These are phyloP conservation scores for Nycteola revayana DNA, from an alignment of 2,888 invertebrate species.

Conservation along the genomic window DNA sequence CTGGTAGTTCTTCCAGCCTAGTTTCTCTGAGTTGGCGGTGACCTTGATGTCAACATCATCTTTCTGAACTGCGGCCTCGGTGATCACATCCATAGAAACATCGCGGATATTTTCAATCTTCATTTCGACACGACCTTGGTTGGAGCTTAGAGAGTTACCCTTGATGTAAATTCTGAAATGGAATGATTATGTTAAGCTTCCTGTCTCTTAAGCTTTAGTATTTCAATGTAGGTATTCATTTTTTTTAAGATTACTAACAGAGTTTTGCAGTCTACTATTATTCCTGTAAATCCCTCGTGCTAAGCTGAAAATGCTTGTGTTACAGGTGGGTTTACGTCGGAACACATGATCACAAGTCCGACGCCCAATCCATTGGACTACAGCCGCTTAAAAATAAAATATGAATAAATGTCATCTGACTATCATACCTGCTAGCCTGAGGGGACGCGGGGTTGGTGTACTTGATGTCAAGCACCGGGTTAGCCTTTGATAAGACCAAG, in stretches of 20 bases:
- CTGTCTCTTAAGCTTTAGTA: no score
- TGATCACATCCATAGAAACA: slow-evolving; percentile 75
- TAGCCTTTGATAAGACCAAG: slow-evolving; percentile 75
- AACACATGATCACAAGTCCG: no score
- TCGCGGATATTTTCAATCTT: slow-evolving; percentile 78
- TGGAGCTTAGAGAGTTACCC: slow-evolving; percentile 71
- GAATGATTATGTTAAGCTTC: neutral
- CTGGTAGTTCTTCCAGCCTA: slow-evolving; percentile 84
- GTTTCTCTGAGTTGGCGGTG: slow-evolving; percentile 83
- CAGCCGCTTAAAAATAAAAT: no score
- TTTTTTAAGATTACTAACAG: no score
- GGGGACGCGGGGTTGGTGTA: slow-evolving; percentile 73
- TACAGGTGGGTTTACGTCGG: no score
- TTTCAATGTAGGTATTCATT: no score
- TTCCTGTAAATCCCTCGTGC: no score
- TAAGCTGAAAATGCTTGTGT: no score
- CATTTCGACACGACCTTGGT: slow-evolving; percentile 81
- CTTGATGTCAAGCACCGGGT: slow-evolving; percentile 81
- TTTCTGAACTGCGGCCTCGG: slow-evolving; percentile 81
- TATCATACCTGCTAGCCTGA: slow-evolving; percentile 58
- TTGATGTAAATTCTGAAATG: slow-evolving; percentile 57
- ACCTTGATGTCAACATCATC: slow-evolving; percentile 85
- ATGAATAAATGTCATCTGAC: no score
- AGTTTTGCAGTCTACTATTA: no score
- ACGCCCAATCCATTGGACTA: no score